These are phyloP conservation scores for Actinopyga echinites DNA, from an alignment of 53 echinoderm and acorn worm species.

Conservation along the genomic window DNA sequence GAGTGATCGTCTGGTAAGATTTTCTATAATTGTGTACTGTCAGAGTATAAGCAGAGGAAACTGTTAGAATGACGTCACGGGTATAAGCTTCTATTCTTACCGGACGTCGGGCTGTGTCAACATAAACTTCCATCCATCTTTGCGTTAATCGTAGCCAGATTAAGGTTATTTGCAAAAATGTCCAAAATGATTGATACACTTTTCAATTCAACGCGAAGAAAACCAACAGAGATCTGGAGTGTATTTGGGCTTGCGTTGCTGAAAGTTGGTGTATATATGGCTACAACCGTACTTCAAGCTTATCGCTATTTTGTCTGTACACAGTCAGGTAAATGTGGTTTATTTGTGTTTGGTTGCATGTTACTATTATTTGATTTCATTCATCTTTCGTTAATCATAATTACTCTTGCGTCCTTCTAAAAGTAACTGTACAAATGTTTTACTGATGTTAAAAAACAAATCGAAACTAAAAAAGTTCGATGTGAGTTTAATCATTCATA, in stretches of 20 bases:
- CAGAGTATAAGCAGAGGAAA: background rate
- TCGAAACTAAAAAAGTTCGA: background rate
- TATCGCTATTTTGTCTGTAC: background rate
- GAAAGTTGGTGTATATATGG: too few species aligned
- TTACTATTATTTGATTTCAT: background rate
- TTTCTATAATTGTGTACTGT: too few species aligned
- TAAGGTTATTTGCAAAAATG: constrained; percentile 17
- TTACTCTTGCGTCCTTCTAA: background rate
- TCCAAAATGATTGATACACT: constrained; percentile 37
- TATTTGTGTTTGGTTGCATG: background rate
- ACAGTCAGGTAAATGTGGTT: background rate
- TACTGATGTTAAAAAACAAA: background rate
- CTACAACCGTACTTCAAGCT: too few species aligned
- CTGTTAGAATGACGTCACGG: background rate
- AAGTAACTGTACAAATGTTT: background rate
- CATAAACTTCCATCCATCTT: background rate
- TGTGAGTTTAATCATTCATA: too few species aligned
- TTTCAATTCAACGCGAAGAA: constrained; percentile 4
- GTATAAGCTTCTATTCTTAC: background rate
- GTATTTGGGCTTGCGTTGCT: too few species aligned
- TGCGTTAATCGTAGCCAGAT: background rate
- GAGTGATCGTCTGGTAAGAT: too few species aligned
- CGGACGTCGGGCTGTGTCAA: constrained; percentile 16
- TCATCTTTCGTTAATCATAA: background rate
- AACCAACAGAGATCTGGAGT: constrained; percentile 4